These are phyloP conservation scores for Trematomus bernacchii DNA, from an alignment of 2,797 vertebrate genomes.

Conservation along the genomic window DNA sequence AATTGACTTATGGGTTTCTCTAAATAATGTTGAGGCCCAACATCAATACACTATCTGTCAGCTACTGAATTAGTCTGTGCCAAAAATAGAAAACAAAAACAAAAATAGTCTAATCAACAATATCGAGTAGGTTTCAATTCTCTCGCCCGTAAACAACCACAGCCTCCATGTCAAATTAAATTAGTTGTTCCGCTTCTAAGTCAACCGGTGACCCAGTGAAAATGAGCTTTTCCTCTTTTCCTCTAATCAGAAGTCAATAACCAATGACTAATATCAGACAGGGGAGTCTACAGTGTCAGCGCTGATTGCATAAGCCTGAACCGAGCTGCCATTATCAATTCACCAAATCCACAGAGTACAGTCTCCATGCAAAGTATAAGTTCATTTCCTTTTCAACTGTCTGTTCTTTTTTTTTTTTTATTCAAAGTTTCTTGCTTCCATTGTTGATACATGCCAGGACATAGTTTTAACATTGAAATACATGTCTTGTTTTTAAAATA, in stretches of 20 bases:
- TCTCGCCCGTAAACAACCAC: slow-evolving; percentile 46
- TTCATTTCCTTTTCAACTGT: no score
- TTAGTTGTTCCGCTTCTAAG: slow-evolving; percentile 56
- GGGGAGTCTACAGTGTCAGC: slow-evolving; percentile 35
- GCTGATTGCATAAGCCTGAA: slow-evolving; percentile 49
- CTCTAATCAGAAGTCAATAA: slow-evolving; percentile 72
- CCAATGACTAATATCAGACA: slow-evolving; percentile 54
- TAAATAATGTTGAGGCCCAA: slow-evolving; percentile 55
- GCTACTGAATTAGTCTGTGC: slow-evolving; percentile 49
- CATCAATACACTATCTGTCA: slow-evolving; percentile 59
- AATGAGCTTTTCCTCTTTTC: slow-evolving; percentile 67
- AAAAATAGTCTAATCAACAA: slow-evolving; percentile 70
- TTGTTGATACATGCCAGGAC: no score
- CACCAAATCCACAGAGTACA: background rate
- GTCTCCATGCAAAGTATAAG: background rate
- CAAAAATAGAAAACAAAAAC: slow-evolving; percentile 68
- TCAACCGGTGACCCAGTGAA: slow-evolving; percentile 60
- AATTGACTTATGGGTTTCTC: slow-evolving; percentile 43
- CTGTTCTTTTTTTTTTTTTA: no score
- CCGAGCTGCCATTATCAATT: slow-evolving; percentile 16
- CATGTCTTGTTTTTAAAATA: no score
- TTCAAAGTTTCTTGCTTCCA: no score
- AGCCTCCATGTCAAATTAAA: slow-evolving; percentile 57
- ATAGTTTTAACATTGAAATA: no score
- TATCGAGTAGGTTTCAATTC: slow-evolving; percentile 60